A percentile compares a stretch with the other conserved stretches of the same genome.
Conservation (phyloP, 2,888 invertebrate species). For the Agrypnus murinus region DNA sequence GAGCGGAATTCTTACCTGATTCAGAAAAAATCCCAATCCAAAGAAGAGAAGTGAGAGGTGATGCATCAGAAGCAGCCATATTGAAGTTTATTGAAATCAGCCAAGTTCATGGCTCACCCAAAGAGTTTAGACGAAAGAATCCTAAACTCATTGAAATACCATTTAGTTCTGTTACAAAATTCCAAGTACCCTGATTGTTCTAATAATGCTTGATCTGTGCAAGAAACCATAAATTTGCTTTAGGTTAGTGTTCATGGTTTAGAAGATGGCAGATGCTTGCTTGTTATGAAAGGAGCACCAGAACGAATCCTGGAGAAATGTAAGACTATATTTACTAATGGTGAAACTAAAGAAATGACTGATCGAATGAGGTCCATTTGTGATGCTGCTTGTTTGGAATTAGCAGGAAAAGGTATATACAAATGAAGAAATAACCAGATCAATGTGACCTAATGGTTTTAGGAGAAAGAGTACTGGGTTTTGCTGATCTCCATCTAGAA, state of each 20-base stretch:
- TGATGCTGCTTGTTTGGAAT: slow-evolving; percentile 82
- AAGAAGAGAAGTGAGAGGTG: slow-evolving; percentile 77
- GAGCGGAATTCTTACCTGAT: slow-evolving; percentile 78
- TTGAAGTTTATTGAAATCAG: slow-evolving; percentile 79
- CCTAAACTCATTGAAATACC: slow-evolving; percentile 79
- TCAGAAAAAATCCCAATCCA: slow-evolving; percentile 70
- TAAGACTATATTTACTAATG: slow-evolving; percentile 75
- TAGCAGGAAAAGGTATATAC: slow-evolving; percentile 77
- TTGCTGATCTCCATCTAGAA: slow-evolving; percentile 81
- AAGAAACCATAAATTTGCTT: slow-evolving; percentile 31
- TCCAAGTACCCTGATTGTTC: slow-evolving; percentile 76
- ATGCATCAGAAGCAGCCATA: slow-evolving; percentile 82
- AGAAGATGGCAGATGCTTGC: slow-evolving; percentile 72
- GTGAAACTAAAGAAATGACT: slow-evolving; percentile 74
- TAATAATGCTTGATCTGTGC: background rate
- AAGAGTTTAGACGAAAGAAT: slow-evolving; percentile 69
- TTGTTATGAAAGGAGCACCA: slow-evolving; percentile 87
- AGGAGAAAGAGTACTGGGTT: slow-evolving; percentile 91
- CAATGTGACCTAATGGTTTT: too few species aligned
- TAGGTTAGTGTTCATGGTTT: slow-evolving; percentile 78
- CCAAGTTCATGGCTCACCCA: slow-evolving; percentile 64
- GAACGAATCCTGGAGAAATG: slow-evolving; percentile 82
- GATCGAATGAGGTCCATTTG: slow-evolving; percentile 74
- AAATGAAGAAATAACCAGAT: too few species aligned
- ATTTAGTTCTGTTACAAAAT: slow-evolving; percentile 81